Conservation (phyloP, 2,113 vertebrate species). For the Brachypteracias leptosomus region DNA sequence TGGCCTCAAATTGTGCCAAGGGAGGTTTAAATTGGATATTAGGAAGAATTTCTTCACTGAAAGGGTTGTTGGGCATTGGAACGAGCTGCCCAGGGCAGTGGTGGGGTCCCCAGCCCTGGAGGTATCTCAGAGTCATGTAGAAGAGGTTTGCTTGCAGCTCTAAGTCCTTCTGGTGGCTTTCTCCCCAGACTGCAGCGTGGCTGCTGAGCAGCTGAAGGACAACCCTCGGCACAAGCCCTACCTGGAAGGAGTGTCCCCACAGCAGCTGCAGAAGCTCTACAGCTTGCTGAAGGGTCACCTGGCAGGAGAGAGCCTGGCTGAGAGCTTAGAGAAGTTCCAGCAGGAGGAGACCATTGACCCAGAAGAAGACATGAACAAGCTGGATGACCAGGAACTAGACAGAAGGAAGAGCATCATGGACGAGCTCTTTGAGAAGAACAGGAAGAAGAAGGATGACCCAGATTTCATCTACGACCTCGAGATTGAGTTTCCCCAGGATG, state of each 20-base stretch:
- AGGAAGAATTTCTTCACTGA: too few relatives aligned
- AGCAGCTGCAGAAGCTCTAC: conserved; percentile 85
- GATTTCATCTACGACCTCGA: conserved; percentile 89
- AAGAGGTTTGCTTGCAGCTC: not conserved
- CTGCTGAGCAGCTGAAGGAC: conserved; percentile 90
- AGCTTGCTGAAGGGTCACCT: conserved; percentile 82
- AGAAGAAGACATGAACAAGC: conserved; percentile 91
- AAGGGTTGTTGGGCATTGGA: too few relatives aligned
- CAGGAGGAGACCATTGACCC: conserved; percentile 77
- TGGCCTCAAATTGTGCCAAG: too few relatives aligned
- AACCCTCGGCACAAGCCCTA: conserved; percentile 85
- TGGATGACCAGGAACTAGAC: conserved; percentile 86
- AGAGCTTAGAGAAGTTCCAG: conserved; percentile 77
- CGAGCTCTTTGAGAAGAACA: conserved; percentile 88
- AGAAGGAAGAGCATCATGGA: conserved; percentile 92
- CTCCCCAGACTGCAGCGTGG: conserved; percentile 80
- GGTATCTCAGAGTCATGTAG: too few relatives aligned
- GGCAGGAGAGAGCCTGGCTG: conserved; percentile 76
- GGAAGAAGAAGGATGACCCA: conserved; percentile 83
- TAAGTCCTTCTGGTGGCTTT: not conserved
- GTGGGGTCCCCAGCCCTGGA: too few relatives aligned
- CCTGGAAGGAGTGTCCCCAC: conserved; percentile 80
- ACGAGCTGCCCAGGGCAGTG: too few relatives aligned
- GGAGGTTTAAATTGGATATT: too few relatives aligned
- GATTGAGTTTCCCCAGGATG: conserved; percentile 83